Evolutionary conservation across 2,113 vertebrate species (phyloP), one percentile per base, ranked within the genome.

Genomic region (Myiozetetes cayanensis): DNA sequence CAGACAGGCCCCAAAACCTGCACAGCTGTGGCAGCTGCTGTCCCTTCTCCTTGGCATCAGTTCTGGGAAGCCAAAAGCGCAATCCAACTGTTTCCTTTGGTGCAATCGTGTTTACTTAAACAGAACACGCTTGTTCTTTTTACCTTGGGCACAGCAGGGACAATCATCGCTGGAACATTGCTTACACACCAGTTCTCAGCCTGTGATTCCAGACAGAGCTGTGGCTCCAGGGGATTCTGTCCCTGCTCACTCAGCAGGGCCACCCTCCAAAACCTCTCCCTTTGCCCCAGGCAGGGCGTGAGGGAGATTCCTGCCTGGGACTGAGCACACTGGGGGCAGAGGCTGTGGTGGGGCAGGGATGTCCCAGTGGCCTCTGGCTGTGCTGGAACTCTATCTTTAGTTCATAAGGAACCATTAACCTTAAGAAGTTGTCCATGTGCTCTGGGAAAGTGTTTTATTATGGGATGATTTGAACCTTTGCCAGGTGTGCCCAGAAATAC

Each of bases 401-500:
- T 33, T 77, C 41, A 2, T 61, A 35, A 61, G 63, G 72, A 87
- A 89, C 76, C 91, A 65, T 68, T 79, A 65, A 67, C 49, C 65
- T 71, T n/a, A 19, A 78, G 44, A 56, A 79, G 39, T 9, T 21
- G 30, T 56, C 65, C 21, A 1, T 3, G 16, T 41, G 55, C n/a
- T 67, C 2, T 0, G 2, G 49, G 67, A 73, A 65, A 33, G 44
- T 8, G 9, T 33, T 88, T 63, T 35, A 14, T n/a, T 0, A 0
- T 31, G 79, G 58, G 25, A 28, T 18, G 24, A 44, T 50, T 88
- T 72, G 63, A 63, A 14, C 20, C 37, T n/a, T n/a, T 55, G 66
- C n/a, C 50, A n/a, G 25, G 6, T 4, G 4, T 18, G 39, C 9
- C 47, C 67, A 22, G 44, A 52, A 82, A 61, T 4, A 7, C 16